Percentiles rank a stretch among this genome's conserved stretches.
These are phyloP conservation scores for Phaedon cochleariae DNA, from an alignment of 2,888 invertebrate species.

Conservation along the genomic window DNA sequence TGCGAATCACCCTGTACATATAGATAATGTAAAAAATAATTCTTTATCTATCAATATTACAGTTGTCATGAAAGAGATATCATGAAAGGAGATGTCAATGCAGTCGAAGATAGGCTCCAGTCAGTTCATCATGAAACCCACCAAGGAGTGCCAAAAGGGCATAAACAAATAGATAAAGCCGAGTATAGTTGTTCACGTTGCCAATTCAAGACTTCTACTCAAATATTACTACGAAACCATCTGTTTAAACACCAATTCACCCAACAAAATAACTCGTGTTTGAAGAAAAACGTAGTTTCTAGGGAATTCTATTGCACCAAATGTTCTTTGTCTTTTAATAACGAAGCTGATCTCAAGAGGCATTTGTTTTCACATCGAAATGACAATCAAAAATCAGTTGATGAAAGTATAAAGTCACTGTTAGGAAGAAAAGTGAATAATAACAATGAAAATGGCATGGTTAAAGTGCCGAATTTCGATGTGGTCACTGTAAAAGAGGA, in stretches of 20 bases:
- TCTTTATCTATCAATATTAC: no score
- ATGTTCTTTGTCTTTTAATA: no score
- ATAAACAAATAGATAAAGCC: background rate
- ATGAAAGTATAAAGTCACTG: background rate
- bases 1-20: no score
- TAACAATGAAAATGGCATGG: background rate
- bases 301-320: no score
- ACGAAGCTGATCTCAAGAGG: no score
- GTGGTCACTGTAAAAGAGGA: background rate
- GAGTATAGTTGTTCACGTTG: slow-evolving; percentile 29
- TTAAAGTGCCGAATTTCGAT: background rate
- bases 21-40: no score
- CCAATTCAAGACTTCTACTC: slow-evolving; percentile 24
- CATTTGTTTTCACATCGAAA: no score
- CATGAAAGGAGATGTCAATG: no score
- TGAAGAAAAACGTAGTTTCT: no score
- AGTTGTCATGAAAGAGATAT: no score
- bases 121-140: background rate
- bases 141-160: background rate
- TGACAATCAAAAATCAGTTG: no score
- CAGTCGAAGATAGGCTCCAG: background rate
- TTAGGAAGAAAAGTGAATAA: background rate
- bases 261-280: background rate
- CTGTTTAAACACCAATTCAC: slow-evolving; percentile 27
- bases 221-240: slow-evolving; percentile 19